These are phyloP conservation scores for Terebella lapidaria DNA, from an alignment of 2,888 invertebrate species.

Conservation along the genomic window DNA sequence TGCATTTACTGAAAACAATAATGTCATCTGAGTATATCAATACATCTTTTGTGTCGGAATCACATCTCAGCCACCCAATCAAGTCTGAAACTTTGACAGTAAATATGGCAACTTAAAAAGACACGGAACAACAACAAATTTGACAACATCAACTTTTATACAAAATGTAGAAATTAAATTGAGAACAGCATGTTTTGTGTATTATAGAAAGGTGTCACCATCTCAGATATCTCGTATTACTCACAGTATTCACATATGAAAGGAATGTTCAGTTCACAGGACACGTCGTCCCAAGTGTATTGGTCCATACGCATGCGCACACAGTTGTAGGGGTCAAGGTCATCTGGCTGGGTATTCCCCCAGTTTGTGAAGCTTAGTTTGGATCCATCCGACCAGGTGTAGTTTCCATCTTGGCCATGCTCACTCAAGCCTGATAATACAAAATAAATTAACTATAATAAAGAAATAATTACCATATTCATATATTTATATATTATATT, in stretches of 20 bases:
- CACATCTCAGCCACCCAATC: no score
- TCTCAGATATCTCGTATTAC: neutral
- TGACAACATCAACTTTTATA: no score
- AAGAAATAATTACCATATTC: neutral
- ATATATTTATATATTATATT: no score
- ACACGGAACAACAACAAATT: no score
- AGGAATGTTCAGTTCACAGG: neutral
- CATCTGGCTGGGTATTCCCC: conserved; percentile 1
- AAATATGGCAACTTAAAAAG: no score
- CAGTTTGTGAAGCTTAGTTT: neutral
- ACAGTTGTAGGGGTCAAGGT: neutral
- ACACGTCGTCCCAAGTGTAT: conserved; percentile 1
- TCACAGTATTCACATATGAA: conserved; percentile 3
- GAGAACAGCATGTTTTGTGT: no score
- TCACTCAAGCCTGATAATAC: conserved; percentile 1
- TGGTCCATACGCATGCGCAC: neutral
- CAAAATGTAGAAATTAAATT: no score
- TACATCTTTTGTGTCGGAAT: no score
- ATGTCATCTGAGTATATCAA: no score
- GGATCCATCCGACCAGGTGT: conserved; percentile 1
- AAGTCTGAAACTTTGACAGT: no score
- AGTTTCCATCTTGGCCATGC: neutral
- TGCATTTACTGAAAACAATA: conserved; percentile 1
- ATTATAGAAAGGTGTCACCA: no score
- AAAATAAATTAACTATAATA: neutral